Conservation (phyloP, 1,140 invertebrate species). For the Aphelinus certus region DNA sequence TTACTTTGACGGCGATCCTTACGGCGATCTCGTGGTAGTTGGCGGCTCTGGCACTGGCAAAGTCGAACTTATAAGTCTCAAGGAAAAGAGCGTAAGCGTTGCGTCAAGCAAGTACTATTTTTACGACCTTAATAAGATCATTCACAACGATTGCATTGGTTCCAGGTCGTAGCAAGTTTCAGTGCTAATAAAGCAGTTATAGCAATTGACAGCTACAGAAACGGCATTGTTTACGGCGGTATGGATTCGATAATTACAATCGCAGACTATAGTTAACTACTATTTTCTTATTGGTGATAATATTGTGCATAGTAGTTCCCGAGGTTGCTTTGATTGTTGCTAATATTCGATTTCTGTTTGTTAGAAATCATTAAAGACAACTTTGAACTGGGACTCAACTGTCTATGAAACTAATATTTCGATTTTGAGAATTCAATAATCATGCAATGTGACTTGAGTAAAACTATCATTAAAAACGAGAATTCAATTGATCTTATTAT, state of each 20-base stretch:
- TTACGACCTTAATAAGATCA: background rate
- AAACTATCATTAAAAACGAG: too few species aligned
- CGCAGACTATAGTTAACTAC: background rate
- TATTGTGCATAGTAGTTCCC: too few species aligned
- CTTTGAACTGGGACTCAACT: too few species aligned
- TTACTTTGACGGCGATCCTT: constrained; percentile 53
- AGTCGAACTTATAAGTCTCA: constrained; percentile 55
- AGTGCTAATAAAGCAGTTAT: constrained; percentile 48
- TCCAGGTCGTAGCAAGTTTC: constrained; percentile 50
- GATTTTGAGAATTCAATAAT: too few species aligned
- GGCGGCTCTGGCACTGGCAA: constrained; percentile 52
- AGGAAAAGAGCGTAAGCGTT: constrained; percentile 49
- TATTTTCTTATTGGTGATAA: too few species aligned
- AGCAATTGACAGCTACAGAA: constrained; percentile 48
- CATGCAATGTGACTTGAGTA: too few species aligned
- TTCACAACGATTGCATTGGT: constrained; percentile 4
- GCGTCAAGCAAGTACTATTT: background rate
- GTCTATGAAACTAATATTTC: too few species aligned
- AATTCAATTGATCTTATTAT: too few species aligned
- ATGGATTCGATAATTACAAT: constrained; percentile 49
- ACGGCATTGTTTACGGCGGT: constrained; percentile 52
- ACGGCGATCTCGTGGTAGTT: constrained; percentile 46
- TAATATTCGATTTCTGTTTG: too few species aligned
- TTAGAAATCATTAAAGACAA: too few species aligned
- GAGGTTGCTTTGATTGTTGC: too few species aligned